Evolutionary conservation across 1,140 invertebrate species (phyloP), one percentile per base, ranked within the genome.

Genomic region (Notospermus geniculatus): DNA sequence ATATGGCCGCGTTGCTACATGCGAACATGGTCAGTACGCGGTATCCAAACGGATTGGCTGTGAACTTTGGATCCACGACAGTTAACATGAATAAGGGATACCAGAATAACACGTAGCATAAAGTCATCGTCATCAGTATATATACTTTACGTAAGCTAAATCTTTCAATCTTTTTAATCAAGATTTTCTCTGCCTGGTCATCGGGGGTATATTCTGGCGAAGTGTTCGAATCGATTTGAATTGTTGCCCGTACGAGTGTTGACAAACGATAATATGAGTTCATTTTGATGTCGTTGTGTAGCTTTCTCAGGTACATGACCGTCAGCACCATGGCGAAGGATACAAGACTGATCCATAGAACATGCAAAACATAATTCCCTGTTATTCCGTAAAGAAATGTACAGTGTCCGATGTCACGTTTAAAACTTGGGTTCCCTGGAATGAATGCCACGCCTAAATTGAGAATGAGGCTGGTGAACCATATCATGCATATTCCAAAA

Each of bases 401-500:
- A 73, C 91, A 94, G 22, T 88, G 89, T 0, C 91, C 91, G 0
- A 89, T 86, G 62, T 88, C 71, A 23, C 63, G 60, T 29, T 66
- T 70, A 57, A 60, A 77, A 41, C 69, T 68, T 1, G 72, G 68
- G 27, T 69, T 72, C 2, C 72, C 67, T 17, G 76, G 76, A 30
- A 78, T 62, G 80, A 95, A 93, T 2, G 92, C 94, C 1, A 92
- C 91, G 4, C 92, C 92, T 64, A 95, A 84, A 81, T 95, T 93
- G 73, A 95, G 91, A 11, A 92, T 92, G 70, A 94, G 73, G 59
- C 79, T 82, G 15, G 81, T 81, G 80, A 93, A 93, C 92, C 92
- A 94, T 71, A 93, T 93, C 88, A 94, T 94, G 80, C 91, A 91
- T 28, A 91, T 89, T 15, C 91, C 92, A 80, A 94, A 95, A 25